phyloP scores from a whole-genome alignment of 2,888 invertebrate species.

The Acanthosepion pharaonis region DNA sequence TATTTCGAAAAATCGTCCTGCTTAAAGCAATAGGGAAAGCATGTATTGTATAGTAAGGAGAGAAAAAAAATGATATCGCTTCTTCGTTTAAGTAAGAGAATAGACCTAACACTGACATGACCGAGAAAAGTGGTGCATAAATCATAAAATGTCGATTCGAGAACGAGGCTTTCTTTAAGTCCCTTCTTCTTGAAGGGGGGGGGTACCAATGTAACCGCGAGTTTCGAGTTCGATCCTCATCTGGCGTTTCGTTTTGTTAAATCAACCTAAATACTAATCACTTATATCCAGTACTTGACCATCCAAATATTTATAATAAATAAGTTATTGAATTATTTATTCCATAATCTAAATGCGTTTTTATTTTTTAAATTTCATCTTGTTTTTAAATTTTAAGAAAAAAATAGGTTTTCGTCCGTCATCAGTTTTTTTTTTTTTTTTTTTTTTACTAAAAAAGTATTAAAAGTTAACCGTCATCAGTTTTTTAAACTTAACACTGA shows the following conservation, averaged over 20 bases:
- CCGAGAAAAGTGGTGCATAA: not conserved
- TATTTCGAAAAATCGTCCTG: not conserved
- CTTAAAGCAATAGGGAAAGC: not conserved
- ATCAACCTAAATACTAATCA: not conserved
- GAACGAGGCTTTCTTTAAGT: conserved; percentile 12
- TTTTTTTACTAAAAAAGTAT: too few species aligned
- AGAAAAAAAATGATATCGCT: not conserved
- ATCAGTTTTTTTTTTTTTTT: too few species aligned
- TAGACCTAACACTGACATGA: not conserved
- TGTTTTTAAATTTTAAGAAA: not conserved
- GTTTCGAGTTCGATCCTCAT: not conserved
- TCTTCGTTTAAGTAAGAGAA: not conserved
- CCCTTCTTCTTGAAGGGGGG: not conserved
- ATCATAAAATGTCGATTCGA: conserved; percentile 23
- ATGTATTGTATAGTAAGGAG: not conserved
- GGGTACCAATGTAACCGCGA: not conserved
- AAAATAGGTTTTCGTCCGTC: not conserved
- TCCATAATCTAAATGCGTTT: not conserved
- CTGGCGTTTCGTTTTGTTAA: not conserved
- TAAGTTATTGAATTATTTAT: not conserved
- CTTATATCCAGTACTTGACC: not conserved
- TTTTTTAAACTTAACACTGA: too few species aligned
- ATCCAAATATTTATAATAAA: not conserved
- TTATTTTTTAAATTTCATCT: not conserved
- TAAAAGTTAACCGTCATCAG: too few species aligned